phyloP scores from a whole-genome alignment of 1,140 invertebrate species.

The Calycopis cecrops region DNA sequence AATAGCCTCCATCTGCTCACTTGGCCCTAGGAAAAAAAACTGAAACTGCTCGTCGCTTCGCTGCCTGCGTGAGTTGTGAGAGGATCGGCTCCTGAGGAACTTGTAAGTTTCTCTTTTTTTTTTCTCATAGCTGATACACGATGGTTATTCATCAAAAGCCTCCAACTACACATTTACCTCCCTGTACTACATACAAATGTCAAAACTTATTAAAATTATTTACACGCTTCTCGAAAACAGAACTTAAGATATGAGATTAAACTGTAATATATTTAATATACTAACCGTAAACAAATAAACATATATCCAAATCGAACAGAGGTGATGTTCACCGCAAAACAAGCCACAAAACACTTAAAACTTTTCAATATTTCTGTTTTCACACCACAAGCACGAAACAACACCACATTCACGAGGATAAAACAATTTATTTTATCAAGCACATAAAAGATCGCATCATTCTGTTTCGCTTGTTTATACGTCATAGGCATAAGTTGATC shows the following conservation, averaged over 20 bases:
- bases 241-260: constrained; percentile 14
- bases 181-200: constrained; percentile 44
- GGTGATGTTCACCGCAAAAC: constrained; percentile 55
- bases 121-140: too few relatives aligned
- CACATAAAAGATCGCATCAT: too few relatives aligned
- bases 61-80: too few relatives aligned
- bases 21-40: too few relatives aligned
- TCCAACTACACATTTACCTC: too few relatives aligned
- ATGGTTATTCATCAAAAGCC: too few relatives aligned
- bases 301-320: constrained; percentile 64
- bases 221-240: constrained; percentile 36
- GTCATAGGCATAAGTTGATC: too few relatives aligned
- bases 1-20: too few relatives aligned
- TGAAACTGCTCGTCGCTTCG: too few relatives aligned
- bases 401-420: constrained; percentile 47
- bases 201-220: constrained; percentile 66
- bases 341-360: constrained; percentile 66
- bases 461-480: too few relatives aligned
- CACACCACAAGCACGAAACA: constrained; percentile 46
- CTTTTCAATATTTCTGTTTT: constrained; percentile 38
- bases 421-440: constrained; percentile 34
- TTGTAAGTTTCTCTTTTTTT: too few relatives aligned
- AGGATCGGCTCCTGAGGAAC: too few relatives aligned
- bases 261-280: constrained; percentile 20
- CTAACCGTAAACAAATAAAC: constrained; percentile 61